These are phyloP conservation scores for Hydrolagus affinis DNA, from an alignment of 2,113 vertebrate species.

Conservation along the genomic window DNA sequence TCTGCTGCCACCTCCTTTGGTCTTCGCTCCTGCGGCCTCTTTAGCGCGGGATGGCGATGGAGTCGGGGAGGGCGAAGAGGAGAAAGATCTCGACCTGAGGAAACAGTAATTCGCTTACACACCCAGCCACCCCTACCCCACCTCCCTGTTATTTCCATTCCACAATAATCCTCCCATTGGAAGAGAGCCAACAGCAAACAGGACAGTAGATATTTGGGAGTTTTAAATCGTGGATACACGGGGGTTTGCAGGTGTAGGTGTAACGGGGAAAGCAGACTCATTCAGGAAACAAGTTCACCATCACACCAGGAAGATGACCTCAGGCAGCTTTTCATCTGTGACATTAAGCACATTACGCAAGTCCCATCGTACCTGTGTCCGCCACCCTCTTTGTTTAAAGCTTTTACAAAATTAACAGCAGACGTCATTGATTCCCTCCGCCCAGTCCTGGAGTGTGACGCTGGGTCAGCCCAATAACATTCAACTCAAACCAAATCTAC, in stretches of 20 bases:
- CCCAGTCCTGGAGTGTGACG: not conserved
- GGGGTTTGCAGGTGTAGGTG: not conserved
- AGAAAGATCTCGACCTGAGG: constrained; percentile 80
- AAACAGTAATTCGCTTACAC: not conserved
- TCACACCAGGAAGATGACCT: not conserved
- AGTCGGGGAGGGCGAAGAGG: constrained; percentile 76
- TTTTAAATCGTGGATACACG: not conserved
- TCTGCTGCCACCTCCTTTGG: constrained; percentile 63
- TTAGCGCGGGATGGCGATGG: constrained; percentile 72
- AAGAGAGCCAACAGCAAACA: not conserved
- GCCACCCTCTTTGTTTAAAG: not conserved
- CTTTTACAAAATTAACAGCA: not conserved
- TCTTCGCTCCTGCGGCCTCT: constrained; percentile 53
- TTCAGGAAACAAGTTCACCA: not conserved
- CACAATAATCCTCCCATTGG: not conserved
- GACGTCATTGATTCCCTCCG: not conserved
- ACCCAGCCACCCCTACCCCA: not conserved
- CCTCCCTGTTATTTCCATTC: not conserved
- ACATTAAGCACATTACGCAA: not conserved
- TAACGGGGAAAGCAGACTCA: too few species aligned
- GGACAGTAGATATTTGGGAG: not conserved
- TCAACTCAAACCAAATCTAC: too few species aligned
- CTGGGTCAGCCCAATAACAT: not conserved
- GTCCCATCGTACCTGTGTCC: not conserved
- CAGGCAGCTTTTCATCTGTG: not conserved